Evolutionary conservation across 2,797 vertebrate species (phyloP).

Genomic region (Pangasius macronema): DNA sequence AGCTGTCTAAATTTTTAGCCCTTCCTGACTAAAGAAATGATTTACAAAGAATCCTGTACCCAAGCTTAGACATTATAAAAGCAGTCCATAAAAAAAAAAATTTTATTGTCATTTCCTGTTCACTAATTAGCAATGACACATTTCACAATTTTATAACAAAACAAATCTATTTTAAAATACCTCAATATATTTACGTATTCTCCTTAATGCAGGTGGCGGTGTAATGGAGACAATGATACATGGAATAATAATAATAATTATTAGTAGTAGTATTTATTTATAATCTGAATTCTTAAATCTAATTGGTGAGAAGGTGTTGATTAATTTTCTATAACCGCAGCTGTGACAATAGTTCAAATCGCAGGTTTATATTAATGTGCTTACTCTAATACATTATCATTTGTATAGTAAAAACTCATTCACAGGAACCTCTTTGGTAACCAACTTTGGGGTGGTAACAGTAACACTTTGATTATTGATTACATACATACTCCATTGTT

Average conservation of each 20-base stretch:
- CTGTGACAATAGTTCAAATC: background rate
- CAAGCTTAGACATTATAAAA: background rate
- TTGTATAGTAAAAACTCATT: background rate
- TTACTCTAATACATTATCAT: background rate
- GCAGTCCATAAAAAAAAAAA: background rate
- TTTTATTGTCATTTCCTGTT: background rate
- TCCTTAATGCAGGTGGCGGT: background rate
- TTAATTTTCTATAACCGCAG: background rate
- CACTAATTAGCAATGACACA: background rate
- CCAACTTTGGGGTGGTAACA: background rate
- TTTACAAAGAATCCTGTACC: background rate
- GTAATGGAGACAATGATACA: background rate
- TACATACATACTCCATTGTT: background rate
- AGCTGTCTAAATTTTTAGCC: background rate
- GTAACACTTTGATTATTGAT: background rate
- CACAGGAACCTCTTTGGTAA: background rate
- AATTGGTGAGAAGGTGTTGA: background rate
- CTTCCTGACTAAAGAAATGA: slow-evolving; percentile 7
- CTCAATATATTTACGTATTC: background rate
- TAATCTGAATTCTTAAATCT: background rate
- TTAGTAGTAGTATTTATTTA: too few species aligned
- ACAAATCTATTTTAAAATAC: background rate
- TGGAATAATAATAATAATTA: background rate
- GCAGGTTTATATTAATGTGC: background rate
- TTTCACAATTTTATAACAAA: background rate